These are phyloP conservation scores for Tichodroma muraria DNA, from an alignment of 2,113 vertebrate genomes.

Conservation along the genomic window DNA sequence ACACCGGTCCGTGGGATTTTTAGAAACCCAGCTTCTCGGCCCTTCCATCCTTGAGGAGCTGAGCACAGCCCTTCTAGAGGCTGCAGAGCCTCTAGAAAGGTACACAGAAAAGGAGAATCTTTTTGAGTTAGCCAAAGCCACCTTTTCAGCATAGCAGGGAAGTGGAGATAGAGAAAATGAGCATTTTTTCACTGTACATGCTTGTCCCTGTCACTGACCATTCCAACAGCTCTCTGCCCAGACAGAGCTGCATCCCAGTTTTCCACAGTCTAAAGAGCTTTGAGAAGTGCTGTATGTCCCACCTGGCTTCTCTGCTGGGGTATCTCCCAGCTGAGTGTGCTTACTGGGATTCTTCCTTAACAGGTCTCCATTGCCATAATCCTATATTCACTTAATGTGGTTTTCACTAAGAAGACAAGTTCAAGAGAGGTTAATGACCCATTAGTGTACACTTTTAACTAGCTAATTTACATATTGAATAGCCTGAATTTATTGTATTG, in stretches of 20 bases:
- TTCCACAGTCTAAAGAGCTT: background rate
- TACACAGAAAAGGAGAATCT: background rate
- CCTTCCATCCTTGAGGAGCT: background rate
- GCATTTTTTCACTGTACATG: background rate
- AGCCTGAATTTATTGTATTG: slow-evolving; percentile 53
- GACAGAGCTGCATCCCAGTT: background rate
- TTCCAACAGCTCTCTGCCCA: background rate
- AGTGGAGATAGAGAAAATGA: background rate
- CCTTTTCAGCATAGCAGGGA: background rate
- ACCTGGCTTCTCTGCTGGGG: background rate
- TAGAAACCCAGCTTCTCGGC: background rate
- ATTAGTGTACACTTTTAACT: slow-evolving; percentile 55
- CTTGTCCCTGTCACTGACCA: background rate
- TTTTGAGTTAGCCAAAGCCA: background rate
- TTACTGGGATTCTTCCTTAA: background rate
- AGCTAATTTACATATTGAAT: slow-evolving; percentile 45
- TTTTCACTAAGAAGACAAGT: slow-evolving; percentile 49
- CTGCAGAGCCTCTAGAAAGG: background rate
- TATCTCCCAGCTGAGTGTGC: background rate
- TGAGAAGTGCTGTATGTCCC: background rate
- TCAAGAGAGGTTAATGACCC: slow-evolving; percentile 60
- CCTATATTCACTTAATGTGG: background rate
- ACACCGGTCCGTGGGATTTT: accelerated
- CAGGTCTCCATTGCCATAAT: slow-evolving; percentile 1
- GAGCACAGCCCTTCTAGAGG: background rate